Conservation (phyloP, 2,113 vertebrate genomes). For the Stigmatopora nigra region DNA sequence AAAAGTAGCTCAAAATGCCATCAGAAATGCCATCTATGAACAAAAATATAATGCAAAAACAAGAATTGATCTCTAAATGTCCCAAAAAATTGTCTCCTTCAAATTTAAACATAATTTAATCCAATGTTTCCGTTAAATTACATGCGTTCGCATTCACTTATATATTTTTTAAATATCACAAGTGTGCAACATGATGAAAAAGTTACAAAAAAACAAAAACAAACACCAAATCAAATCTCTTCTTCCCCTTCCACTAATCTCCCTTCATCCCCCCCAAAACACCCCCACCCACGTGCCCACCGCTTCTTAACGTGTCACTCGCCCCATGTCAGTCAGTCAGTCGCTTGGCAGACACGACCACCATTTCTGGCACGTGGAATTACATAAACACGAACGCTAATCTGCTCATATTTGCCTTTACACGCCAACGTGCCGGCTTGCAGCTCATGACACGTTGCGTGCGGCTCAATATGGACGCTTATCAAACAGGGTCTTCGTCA, state of each 20-base stretch:
- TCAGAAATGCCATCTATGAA: no score
- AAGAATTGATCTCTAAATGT: no score
- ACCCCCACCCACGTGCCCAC: background rate
- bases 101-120: no score
- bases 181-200: no score
- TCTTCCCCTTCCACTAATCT: constrained; percentile 20
- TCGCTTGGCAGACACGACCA: constrained; percentile 14
- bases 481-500: constrained; percentile 39
- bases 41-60: no score
- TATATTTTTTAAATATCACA: no score
- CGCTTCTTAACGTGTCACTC: background rate
- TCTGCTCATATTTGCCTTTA: constrained; percentile 48
- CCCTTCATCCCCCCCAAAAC: constrained; percentile 5
- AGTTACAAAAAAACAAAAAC: no score
- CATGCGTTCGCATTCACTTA: no score
- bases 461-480: constrained; percentile 32
- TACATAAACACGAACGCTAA: constrained; percentile 40
- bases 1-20: no score
- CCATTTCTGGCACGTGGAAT: constrained; percentile 33
- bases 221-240: constrained; percentile 21
- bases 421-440: constrained; percentile 37
- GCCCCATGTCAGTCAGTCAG: constrained; percentile 30
- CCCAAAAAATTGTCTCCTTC: no score
- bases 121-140: no score
- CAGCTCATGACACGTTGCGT: constrained; percentile 37